Base-by-base conservation (phyloP, 1,140 invertebrate species). In the Bursaphelenchus mucronatus region DNA sequence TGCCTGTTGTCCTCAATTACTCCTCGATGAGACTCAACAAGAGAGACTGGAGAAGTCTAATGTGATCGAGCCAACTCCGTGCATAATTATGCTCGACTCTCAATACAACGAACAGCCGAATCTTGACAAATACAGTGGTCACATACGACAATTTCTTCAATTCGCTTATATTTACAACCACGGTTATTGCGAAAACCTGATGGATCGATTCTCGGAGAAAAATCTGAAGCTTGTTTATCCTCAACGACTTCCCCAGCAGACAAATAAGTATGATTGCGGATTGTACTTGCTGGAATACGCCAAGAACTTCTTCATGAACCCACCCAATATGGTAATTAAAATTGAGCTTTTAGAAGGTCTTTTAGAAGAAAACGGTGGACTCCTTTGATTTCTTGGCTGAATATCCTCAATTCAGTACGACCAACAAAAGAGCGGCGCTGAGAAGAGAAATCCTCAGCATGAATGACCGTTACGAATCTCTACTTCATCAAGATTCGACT, bases 241-340 rank as follows among this genome's bases (percentile, higher is more conserved):
- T 3, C 9, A 13, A 10, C 3, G 43, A n/a, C n/a, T 64, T 30
- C 62, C 62, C 10, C 64, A 64, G 44, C 62, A 64, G 47, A 13
- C 39, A 40, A n/a, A 30, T 30, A 11, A 40, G 9, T 67, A 44
- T 15, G 62, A 64, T 19, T 64, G 63, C 62, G 62, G 62, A 30
- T 19, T 64, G 11, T 64, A 17, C 62, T 30, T 66, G 62, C 62
- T 64, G 9, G 62, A 64, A 43, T 64, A 68, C 30, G 62, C 62
- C 10, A 13, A 46, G 5, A 9, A 19, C 39, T 64, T 64, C 62
- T 66, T 64, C 62, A 63, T 13, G 13, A 63, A 66, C 10, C 63
- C 62, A 40, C 62, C 62, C 10, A 65, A 41, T 19, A 64, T 65
- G 59, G 53, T 55, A 55, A 21, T n/a, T 21, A 55, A 30, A n/a